Conservation (phyloP, 2,113 vertebrate genomes). For the Corythornis cristatus region DNA sequence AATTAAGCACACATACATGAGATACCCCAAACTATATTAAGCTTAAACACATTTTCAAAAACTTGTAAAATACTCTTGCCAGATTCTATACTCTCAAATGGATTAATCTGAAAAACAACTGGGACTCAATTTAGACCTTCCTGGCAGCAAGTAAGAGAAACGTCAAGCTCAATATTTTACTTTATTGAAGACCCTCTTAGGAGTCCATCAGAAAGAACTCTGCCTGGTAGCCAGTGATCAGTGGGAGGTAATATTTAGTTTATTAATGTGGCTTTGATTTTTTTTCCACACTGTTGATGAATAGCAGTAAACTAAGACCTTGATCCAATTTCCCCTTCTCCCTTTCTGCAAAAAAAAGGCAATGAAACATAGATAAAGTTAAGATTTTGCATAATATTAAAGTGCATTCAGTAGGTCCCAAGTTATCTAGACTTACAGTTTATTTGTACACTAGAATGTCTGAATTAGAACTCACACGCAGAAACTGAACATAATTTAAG, state of each 20-base stretch:
- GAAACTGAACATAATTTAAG: conserved; percentile 6
- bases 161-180: conserved; percentile 75
- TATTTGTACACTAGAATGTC: conserved; percentile 39
- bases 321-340: conserved; percentile 69
- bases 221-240: conserved; percentile 67
- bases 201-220: conserved; percentile 72
- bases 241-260: conserved; percentile 79
- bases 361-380: conserved; percentile 74
- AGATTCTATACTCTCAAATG: conserved; percentile 69
- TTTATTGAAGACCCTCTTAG: conserved; percentile 80
- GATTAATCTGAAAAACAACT: conserved; percentile 78
- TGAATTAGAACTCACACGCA: conserved; percentile 39
- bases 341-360: conserved; percentile 60
- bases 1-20: conserved; percentile 57
- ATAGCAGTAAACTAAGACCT: conserved; percentile 64
- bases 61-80: conserved; percentile 72
- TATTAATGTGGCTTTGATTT: conserved; percentile 77
- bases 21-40: conserved; percentile 60
- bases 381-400: conserved; percentile 76
- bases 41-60: conserved; percentile 75
- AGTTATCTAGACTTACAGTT: conserved; percentile 49
- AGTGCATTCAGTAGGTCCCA: conserved; percentile 58
- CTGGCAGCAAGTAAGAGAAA: conserved; percentile 76
- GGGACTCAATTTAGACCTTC: conserved; percentile 78
- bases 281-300: conserved; percentile 64